Base-by-base conservation (phyloP, 1,140 invertebrate species). In the Leptinotarsa defecta region DNA sequence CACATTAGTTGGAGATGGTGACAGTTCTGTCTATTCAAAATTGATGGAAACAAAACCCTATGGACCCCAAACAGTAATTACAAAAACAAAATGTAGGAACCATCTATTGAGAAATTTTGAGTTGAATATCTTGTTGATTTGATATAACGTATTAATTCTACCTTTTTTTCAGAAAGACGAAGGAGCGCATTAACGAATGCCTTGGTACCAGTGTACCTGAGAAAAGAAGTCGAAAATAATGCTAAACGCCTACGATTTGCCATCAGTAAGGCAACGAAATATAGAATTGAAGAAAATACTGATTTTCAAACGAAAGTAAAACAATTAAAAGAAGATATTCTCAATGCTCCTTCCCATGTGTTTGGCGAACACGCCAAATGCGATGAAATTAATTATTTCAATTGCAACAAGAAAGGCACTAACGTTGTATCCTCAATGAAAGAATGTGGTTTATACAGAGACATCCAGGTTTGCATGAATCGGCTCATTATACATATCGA, bases 1-100 rank as follows among this genome's bases (percentile, higher is more conserved):
- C 6, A 64, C 52, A 49, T 63, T 87, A 5, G 81, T 87, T 78
- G 84, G 77, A 13, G 86, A 86, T 80, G 86, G 85, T 19, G 86
- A 87, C 74, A 81, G 82, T 19, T 85, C 81, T 68, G 83, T 85
- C 4, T 80, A 80, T 75, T 75, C 76, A 48, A 81, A 78, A 76
- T n/a, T 72, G 27, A 17, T 22, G 27, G 27, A 74, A 48, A 27
- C 19, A 17, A 68, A 73, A 65, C 68, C 62, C 24, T 76, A 76
- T 72, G 74, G 74, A 73, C 57, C 22, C 24, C 24, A 69, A 69
- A 69, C 24, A 48, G 22, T 20, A 17, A 74, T 81, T 3, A 20
- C 80, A 77, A 83, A 83, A 80, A 79, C 81, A 13, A 79, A 85
- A 75, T 85, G 83, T 72, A 73, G 57, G 4, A 85, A 84, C 71